These are phyloP conservation scores for Kryptopterus vitreolus DNA, from an alignment of 2,797 vertebrate species.

Conservation along the genomic window DNA sequence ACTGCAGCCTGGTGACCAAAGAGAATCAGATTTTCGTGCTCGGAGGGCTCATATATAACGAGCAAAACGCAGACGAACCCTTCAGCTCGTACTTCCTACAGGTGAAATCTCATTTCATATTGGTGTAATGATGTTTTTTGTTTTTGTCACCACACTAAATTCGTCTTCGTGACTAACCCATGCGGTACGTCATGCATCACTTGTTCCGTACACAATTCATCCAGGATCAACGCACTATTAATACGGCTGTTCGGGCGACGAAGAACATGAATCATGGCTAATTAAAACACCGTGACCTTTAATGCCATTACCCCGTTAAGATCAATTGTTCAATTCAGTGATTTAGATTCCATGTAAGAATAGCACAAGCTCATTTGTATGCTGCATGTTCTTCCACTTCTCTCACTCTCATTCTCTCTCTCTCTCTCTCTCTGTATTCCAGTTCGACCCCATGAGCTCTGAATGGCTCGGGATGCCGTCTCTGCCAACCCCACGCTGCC, in stretches of 20 bases:
- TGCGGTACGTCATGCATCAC: neutral
- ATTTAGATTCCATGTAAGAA: neutral
- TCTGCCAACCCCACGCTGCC: constrained; percentile 88
- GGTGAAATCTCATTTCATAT: constrained; percentile 67
- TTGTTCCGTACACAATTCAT: constrained; percentile 26
- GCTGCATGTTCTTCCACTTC: constrained; percentile 16
- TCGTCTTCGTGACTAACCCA: constrained; percentile 17
- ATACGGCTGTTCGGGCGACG: constrained; percentile 32
- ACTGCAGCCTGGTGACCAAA: constrained; percentile 88
- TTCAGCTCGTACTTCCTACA: constrained; percentile 96
- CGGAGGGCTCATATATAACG: constrained; percentile 88
- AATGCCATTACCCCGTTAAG: neutral
- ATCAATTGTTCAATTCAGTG: neutral
- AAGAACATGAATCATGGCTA: constrained; percentile 22
- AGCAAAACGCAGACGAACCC: constrained; percentile 88
- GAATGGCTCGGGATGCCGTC: constrained; percentile 98
- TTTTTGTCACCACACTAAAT: neutral
- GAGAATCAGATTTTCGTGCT: constrained; percentile 95
- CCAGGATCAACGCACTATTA: constrained; percentile 1
- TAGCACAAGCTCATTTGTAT: constrained; percentile 26
- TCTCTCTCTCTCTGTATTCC: too few species aligned
- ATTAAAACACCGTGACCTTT: neutral
- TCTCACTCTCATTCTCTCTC: too few species aligned
- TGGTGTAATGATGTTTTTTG: neutral
- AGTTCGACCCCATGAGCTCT: constrained; percentile 93